Base-by-base conservation (phyloP, 2,113 vertebrate genomes). In the Ammodytes dubius region DNA sequence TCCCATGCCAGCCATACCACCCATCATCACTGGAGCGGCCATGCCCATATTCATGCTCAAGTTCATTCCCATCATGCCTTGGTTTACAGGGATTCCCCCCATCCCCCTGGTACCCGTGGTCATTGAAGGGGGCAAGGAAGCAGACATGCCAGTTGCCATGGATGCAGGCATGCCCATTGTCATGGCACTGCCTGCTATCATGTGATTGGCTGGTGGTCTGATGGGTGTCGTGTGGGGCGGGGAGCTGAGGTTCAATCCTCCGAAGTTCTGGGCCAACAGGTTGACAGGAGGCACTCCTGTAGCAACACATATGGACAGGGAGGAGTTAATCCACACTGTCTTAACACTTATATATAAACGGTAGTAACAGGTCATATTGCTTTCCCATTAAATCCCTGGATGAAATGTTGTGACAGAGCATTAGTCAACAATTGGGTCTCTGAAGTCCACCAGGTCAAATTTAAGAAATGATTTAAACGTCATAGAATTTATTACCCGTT, bases 61-160 rank as follows among this genome's bases (percentile, higher is more conserved):
- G 95, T 96, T 97, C 82, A 98, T 95, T 86, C 96, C 96, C 95
- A 99, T 94, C 91, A 97, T 93, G 77, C 96, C 95, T 88, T 96
- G 96, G 92, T 94, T 96, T 81, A 96, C 92, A 89, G 97, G 70
- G 15, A 96, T 87, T 0, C 90, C 77, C 14, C 76, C 80, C 93
- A 97, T 95, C 45, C 79, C 85, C 93, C 97, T 91, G 2, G 96
- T 91, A 68, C 97, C 96, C 35, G 97, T 93, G 43, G 90, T 91
- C 97, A 99, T 95, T 81, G 96, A 93, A 7, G 74, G 84, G 17
- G 96, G 95, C 85, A 92, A 9, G 14, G 85, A 73, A 43, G 80
- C 58, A 27, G 91, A 78, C 70, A 87, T 83, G 45, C 97, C 96
- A 39, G 96, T 92, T 46, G 89, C 87, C 96, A 98, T 95, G 70